A percentile compares a stretch with the other conserved stretches of the same genome.
Evolutionary conservation across 2,113 vertebrate species (phyloP).

Genomic region (Hemichromis elongatus): DNA sequence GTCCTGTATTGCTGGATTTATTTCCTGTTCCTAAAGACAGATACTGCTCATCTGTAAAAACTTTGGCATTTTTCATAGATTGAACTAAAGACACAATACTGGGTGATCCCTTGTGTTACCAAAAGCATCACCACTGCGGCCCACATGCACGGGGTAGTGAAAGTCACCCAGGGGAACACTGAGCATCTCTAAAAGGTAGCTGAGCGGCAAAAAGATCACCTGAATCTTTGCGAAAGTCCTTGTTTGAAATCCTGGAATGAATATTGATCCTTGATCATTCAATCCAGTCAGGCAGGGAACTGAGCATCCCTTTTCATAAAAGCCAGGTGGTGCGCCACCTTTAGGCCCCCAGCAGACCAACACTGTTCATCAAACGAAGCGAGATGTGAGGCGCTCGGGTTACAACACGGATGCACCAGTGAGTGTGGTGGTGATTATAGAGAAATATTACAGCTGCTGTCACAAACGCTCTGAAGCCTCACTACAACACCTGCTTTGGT

Average conservation of each 20-base stretch:
- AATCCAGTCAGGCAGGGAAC: constrained; percentile 33
- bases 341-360: constrained; percentile 53
- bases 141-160: constrained; percentile 55
- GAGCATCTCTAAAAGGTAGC: constrained; percentile 83
- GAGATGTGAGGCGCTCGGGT: neutral
- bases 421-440: too few species aligned
- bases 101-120: constrained; percentile 78
- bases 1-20: neutral
- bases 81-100: neutral
- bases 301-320: constrained; percentile 62
- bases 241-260: neutral
- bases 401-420: neutral
- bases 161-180: constrained; percentile 87
- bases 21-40: neutral
- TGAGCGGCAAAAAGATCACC: neutral
- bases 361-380: constrained; percentile 1
- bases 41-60: neutral
- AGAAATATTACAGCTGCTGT: neutral
- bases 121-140: constrained; percentile 89
- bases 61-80: neutral
- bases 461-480: neutral
- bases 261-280: neutral
- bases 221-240: neutral
- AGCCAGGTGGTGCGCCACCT: constrained; percentile 36
- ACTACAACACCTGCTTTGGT: constrained; percentile 14